Percentiles rank a stretch among this genome's conserved stretches.
Evolutionary conservation across 2,113 vertebrate genomes (phyloP).

Genomic region (Pica pica): DNA sequence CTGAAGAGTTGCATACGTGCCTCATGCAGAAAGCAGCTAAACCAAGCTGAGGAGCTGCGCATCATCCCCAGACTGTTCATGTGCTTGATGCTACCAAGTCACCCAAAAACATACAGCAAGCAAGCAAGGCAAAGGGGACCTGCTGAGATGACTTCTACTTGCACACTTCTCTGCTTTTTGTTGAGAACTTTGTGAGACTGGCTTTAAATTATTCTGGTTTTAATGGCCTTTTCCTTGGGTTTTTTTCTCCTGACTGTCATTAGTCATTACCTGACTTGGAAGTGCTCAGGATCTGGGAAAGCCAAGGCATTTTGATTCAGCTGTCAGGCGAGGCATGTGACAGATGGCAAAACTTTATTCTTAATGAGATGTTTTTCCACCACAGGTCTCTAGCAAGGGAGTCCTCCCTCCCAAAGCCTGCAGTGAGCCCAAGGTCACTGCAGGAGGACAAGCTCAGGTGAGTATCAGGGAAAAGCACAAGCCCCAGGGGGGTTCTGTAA

Average conservation of each 20-base stretch:
- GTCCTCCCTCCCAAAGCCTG: background rate
- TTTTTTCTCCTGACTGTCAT: background rate
- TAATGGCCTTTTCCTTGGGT: background rate
- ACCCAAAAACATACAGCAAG: background rate
- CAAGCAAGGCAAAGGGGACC: background rate
- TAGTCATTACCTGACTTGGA: background rate
- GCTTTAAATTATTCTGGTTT: background rate
- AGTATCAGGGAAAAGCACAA: background rate
- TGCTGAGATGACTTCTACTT: background rate
- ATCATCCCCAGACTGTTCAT: background rate
- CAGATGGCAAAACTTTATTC: slow-evolving; percentile 7
- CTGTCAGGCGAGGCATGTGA: background rate
- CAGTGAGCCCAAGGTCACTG: background rate
- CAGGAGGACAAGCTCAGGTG: background rate
- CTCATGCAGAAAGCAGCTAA: background rate
- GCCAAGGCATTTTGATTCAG: background rate
- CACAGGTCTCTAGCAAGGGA: background rate
- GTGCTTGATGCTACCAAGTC: background rate
- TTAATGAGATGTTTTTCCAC: background rate
- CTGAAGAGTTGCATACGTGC: background rate
- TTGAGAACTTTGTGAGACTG: background rate
- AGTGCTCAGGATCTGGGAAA: background rate
- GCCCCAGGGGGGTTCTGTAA: rapidly evolving
- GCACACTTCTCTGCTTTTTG: background rate
- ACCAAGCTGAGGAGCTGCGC: rapidly evolving